phyloP scores from a whole-genome alignment of 2,797 vertebrate genomes.

The Cossypha dichroa region DNA sequence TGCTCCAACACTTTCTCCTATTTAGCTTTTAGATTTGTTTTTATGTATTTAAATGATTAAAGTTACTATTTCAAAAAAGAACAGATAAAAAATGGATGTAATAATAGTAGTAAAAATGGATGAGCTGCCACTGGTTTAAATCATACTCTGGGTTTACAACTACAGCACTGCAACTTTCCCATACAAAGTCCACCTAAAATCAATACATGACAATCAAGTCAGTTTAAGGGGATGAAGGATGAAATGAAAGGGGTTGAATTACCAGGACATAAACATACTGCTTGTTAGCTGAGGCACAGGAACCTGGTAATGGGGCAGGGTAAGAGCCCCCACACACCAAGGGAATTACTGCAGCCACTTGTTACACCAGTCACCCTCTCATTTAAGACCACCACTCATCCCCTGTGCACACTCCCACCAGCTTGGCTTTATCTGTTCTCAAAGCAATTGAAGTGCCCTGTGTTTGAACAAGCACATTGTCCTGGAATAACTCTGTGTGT shows the following conservation, averaged over 20 bases:
- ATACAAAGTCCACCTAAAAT: background rate
- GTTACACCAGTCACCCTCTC: background rate
- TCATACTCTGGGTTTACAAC: background rate
- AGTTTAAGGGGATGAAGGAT: background rate
- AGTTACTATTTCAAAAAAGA: background rate
- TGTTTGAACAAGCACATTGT: background rate
- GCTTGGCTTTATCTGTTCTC: background rate
- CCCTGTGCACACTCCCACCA: background rate
- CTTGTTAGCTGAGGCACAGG: constrained; percentile 10
- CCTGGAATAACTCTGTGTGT: background rate
- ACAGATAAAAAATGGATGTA: background rate
- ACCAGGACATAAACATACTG: constrained; percentile 22
- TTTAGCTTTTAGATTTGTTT: background rate
- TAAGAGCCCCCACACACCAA: background rate
- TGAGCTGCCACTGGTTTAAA: background rate
- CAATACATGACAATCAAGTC: background rate
- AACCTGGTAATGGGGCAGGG: background rate
- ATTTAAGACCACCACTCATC: background rate
- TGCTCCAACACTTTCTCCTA: background rate
- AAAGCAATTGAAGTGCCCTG: background rate
- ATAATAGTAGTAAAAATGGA: background rate
- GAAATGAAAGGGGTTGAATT: constrained; percentile 19
- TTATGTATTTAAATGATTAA: background rate
- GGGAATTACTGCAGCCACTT: background rate
- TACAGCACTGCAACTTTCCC: background rate